Base-by-base conservation (phyloP, 2,888 invertebrate genomes). In the Blera fallax region DNA sequence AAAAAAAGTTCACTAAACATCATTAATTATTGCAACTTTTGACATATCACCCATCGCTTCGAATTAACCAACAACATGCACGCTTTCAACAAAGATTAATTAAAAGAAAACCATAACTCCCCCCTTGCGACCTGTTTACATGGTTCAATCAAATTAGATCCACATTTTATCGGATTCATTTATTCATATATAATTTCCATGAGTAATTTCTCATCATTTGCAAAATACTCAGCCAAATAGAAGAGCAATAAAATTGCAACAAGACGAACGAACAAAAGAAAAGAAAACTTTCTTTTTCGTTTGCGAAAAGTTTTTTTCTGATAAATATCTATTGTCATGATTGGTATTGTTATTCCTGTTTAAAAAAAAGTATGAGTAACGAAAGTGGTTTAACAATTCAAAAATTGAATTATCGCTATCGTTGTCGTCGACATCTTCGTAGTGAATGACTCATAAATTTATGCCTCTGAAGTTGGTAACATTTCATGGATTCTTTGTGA, bases 231-330 rank as follows among this genome's bases (percentile, higher is more conserved):
- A 78, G 4, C 7, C n/a, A 48, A 32, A 54, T 24, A 54, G 24
- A 16, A 74, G 29, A 64, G 21, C 56, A 8, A 14, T 52, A 37
- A 52, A 67, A 67, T 60, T 74, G 64, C 79, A 80, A 72, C 69
- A 60, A 50, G 11, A 67, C 60, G n/a, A 60, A 62, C 21, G 50
- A 34, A 65, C 11, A 73, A 56, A 24, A 58, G 65, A 76, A 32
- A 73, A 60, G 52, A 67, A 77, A 85, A 81, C 81, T 85, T 85
- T 81, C 81, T 85, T 81, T 85, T 85, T 85, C 85, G 80, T 85
- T 72, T 32, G 70, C 60, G 40, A 74, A 65, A 67, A 69, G 34
- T 54, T 14, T 48, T n/a, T n/a, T n/a, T n/a, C n/a, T n/a, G n/a
- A 62, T 73, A 73, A 52, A 67, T 52, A 73, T 73, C 80, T 52